Base-by-base conservation (phyloP, 2,888 invertebrate genomes). In the Netelia fuscicornis region DNA sequence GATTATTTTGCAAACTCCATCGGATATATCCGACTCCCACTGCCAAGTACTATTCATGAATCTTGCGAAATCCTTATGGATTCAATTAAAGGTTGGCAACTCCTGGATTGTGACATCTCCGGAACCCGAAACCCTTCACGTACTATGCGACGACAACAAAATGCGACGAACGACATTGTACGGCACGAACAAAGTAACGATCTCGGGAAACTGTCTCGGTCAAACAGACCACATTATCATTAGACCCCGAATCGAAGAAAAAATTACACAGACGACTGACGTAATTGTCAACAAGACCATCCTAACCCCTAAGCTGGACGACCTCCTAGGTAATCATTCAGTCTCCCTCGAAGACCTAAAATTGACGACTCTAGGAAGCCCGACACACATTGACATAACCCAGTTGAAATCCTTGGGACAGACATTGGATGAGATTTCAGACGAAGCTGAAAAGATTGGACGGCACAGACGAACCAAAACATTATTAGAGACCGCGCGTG, bases 351-450 rank as follows among this genome's bases (percentile, higher is more conserved):
- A 30, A 0, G 60, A 77, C 25, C 30, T 68, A 11, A 13, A 68
- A 20, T 6, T 52, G 11, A 77, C 77, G 0, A 60, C 68, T 8
- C 10, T 68, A 17, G 60, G 68, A 62, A n/a, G 30, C 20, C 77
- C 77, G 0, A 78, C 77, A 2, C 77, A 68, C 13, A 30, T 77
- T 17, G 68, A 77, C 30, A n/a, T 60, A 8, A 68, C 60, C 1
- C 60, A 68, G 30, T 17, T 77, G 23, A 77, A 30, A 58, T 68
- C 68, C 11, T 30, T 77, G 1, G 60, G 60, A 60, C 77, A 77
- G 20, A 68, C 52, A 6, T 30, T 77, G 5, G 77, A 68, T 30
- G 52, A 68, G 30, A 52, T 68, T 25, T 48, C 60, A 30, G 60
- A 68, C 2, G 48, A 68, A 60, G 77, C 68, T 52, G 68, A 23